Evolutionary conservation across 1,140 invertebrate genomes (phyloP).

Genomic region (Scaptomyza pallida): DNA sequence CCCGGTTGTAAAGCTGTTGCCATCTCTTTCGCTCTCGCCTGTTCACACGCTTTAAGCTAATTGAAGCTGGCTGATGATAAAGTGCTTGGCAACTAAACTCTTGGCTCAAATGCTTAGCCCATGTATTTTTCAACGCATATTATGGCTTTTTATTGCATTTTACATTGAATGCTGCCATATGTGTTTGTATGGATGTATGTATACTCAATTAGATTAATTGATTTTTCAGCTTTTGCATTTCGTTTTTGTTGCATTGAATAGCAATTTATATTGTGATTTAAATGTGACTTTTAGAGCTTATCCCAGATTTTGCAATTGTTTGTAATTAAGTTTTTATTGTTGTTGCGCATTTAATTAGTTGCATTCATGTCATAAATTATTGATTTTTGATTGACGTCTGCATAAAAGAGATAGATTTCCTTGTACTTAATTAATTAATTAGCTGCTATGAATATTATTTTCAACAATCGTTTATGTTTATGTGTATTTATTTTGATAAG

Average conservation of each 20-base stretch:
- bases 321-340: neutral
- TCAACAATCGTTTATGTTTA: too few relatives aligned
- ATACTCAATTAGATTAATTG: neutral
- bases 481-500: too few relatives aligned
- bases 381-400: too few relatives aligned
- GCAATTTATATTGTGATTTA: too few relatives aligned
- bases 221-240: neutral
- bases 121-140: neutral
- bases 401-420: too few relatives aligned
- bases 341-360: too few relatives aligned
- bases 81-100: constrained; percentile 27
- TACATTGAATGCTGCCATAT: neutral
- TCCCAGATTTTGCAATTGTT: constrained; percentile 24
- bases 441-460: too few relatives aligned
- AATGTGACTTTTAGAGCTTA: too few relatives aligned
- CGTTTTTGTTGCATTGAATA: too few relatives aligned
- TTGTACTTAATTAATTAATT: too few relatives aligned
- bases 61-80: constrained; percentile 43
- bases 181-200: too few relatives aligned
- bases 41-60: constrained; percentile 52
- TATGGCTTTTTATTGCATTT: constrained; percentile 15
- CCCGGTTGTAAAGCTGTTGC: neutral
- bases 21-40: neutral
- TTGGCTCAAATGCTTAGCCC: constrained; percentile 13
- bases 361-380: too few relatives aligned